Evolutionary conservation across 2,888 invertebrate genomes (phyloP), one percentile per base, ranked within the genome.

Genomic region (Lithophane socia): DNA sequence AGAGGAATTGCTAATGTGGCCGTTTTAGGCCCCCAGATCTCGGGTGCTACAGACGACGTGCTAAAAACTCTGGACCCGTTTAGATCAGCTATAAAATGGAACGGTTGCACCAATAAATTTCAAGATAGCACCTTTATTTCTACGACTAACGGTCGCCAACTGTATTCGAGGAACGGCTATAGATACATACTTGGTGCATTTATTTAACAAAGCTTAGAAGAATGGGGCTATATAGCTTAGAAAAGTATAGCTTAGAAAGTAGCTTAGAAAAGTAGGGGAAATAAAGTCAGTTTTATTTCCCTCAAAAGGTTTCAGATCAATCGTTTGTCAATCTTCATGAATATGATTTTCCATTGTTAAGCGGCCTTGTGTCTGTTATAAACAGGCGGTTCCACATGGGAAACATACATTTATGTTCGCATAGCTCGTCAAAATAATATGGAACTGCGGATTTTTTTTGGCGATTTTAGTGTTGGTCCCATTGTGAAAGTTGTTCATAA

Each of bases 51-150:
- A 81, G 70, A 64, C 74, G 69, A 79, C 80, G 71, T 72, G 56
- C 79, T 77, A 75, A 86, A 81, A 73, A 85, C 76, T 60, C 61
- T 37, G 60, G 49, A 77, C 66, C 79, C 73, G 77, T 77, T 78
- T 76, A 87, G 75, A 87, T 87, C 79, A 84, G 69, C 86, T 66
- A 86, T 84, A 89, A 87, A 87, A 89, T 75, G 66, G 77, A 54
- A 79, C 60, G 73, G 67, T 73, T 77, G 69, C 74, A 70, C 52
- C 77, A 71, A 85, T 88, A 85, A 89, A 88, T 89, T 82, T 44
- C 18, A 60, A 77, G 82, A 88, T 77, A 85, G 65, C 73, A 80
- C 79, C 79, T 82, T 73, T 75, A 77, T 78, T 79, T 80, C 63
- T 73, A 63, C 61, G 61, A 80, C 24, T 29, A 73, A 80, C 21